phyloP scores from a whole-genome alignment of 2,888 invertebrate genomes.

The Parascotia fuliginaria region DNA sequence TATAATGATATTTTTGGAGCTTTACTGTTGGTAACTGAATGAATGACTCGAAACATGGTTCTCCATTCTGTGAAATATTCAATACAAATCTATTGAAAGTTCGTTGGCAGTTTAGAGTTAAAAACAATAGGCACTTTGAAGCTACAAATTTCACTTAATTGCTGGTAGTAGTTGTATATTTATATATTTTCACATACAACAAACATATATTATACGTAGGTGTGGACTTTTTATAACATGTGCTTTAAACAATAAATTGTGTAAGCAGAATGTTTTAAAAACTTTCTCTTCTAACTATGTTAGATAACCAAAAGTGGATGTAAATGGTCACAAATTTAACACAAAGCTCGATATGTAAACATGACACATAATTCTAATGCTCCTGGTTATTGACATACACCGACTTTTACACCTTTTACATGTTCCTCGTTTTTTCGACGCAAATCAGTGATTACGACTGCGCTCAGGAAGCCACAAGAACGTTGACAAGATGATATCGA shows the following conservation, averaged over 20 bases:
- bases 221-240: constrained; percentile 2
- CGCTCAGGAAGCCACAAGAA: too few relatives aligned
- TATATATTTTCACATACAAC: not conserved
- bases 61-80: constrained; percentile 42
- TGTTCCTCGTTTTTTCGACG: too few relatives aligned
- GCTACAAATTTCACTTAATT: constrained; percentile 26
- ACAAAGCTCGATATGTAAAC: constrained; percentile 40
- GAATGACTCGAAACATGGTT: constrained; percentile 41
- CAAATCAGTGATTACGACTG: too few relatives aligned
- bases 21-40: constrained; percentile 58
- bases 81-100: constrained; percentile 46
- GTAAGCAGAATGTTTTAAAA: constrained; percentile 46
- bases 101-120: constrained; percentile 30
- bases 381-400: constrained; percentile 15
- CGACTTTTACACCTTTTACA: constrained; percentile 41
- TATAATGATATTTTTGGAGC: constrained; percentile 70
- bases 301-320: constrained; percentile 37
- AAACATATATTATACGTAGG: not conserved
- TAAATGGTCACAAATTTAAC: constrained; percentile 32
- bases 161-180: constrained; percentile 35
- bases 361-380: constrained; percentile 44
- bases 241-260: constrained; percentile 49
- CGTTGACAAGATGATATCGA: constrained; percentile 40
- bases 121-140: too few relatives aligned
- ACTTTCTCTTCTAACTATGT: constrained; percentile 44